Base-by-base conservation (phyloP, 2,113 vertebrate species). In the Rhynchomys soricoides region DNA sequence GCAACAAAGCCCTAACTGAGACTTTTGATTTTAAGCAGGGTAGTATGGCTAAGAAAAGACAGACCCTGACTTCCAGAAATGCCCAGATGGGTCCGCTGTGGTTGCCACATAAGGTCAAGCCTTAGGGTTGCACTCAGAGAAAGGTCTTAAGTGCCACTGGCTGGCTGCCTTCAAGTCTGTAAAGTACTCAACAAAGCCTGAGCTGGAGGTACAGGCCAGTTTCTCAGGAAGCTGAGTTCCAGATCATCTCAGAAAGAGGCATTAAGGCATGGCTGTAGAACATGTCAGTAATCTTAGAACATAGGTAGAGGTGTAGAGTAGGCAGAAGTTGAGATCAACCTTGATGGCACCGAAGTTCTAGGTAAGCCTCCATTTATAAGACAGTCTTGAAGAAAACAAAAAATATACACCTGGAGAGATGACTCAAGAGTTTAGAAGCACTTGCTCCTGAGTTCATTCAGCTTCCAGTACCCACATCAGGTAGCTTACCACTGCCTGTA, bases 41-140 rank as follows among this genome's bases (percentile, higher is more conserved):
- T 52, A 78, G 1, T 62, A 68, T 3, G 83, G 73, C 88, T 91
- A 68, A 81, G 45, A 86, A 70, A 71, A 90, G 29, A 59, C 74
- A 64, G 45, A 52, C 59, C 45, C 70, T 52, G n/a, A 75, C 64
- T 90, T 92, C 62, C 45, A 89, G 52, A n/a, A 96, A 89, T 79
- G 86, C n/a, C 66, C 26, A 66, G 45, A 75, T 10, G 22, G 73
- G 40, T 29, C 19, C 6, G 29, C 5, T 26, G 19, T 52, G 81
- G 79, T 86, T 77, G 75, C n/a, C 85, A 68, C 37, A 77, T 31
- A 75, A 89, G 90, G 31, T 15, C 87, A 71, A 93, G 82, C 70
- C 66, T 70, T 3, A 68, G n/a, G 37, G 29, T 45, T 78, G 17
- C 62, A 31, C 57, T 93, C 17, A 34, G 68, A n/a, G 24, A 50